phyloP scores from a whole-genome alignment of 2,888 invertebrate species.

The Fabriciana adippe region DNA sequence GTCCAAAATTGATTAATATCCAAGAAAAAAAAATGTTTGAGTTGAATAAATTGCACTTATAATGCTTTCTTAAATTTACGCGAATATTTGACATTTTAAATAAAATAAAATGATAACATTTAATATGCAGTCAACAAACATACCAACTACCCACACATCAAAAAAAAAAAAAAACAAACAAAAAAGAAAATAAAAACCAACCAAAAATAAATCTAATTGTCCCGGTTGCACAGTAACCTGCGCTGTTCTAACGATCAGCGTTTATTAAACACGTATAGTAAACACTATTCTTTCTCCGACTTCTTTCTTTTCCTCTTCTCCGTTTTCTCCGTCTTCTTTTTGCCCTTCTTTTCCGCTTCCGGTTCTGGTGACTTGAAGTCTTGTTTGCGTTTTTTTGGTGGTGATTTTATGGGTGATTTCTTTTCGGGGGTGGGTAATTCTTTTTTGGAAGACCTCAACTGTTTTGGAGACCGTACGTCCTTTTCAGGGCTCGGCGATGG shows the following conservation, averaged over 20 bases:
- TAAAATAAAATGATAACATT: neutral
- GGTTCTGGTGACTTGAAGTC: conserved; percentile 56
- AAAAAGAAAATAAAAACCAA: neutral
- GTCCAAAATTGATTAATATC: too few species aligned
- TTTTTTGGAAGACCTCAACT: conserved; percentile 65
- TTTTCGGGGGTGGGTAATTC: conserved; percentile 55
- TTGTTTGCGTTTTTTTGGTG: conserved; percentile 62
- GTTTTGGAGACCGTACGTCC: conserved; percentile 59
- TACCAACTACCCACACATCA: conserved; percentile 27
- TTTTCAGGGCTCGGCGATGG: conserved; percentile 54
- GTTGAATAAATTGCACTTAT: too few species aligned
- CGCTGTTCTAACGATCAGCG: conserved; percentile 45
- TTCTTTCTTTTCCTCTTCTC: conserved; percentile 63
- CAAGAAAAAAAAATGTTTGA: too few species aligned
- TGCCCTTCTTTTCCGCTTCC: conserved; percentile 53
- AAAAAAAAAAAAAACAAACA: neutral
- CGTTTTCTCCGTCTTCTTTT: conserved; percentile 50
- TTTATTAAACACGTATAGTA: conserved; percentile 66
- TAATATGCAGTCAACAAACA: neutral
- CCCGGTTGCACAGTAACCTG: conserved; percentile 38
- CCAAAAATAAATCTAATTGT: conserved; percentile 32
- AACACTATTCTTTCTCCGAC: conserved; percentile 76
- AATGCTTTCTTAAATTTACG: too few species aligned
- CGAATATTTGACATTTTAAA: too few species aligned
- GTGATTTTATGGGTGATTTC: conserved; percentile 59